Evolutionary conservation across 2,888 invertebrate genomes (phyloP), one percentile per base, ranked within the genome.

Genomic region (Psylliodes chrysocephalus): DNA sequence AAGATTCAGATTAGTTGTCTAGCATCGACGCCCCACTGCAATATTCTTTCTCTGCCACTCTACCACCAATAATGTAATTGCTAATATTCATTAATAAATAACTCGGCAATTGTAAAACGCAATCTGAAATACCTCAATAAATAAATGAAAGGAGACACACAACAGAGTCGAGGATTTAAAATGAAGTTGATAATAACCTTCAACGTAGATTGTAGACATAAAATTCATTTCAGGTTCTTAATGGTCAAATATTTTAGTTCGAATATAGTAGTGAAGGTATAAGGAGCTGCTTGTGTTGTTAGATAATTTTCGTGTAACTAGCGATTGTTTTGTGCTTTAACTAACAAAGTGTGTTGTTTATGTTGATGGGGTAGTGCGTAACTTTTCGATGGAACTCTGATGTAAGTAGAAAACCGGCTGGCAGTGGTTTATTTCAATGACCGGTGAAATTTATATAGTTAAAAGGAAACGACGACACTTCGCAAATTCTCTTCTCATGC

Each of bases 181-280:
- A 73, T 75, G 74, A 74, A 77, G 75, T 76, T 75, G 74, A 75
- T 76, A 75, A 74, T 77, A 77, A 75, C 77, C 77, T 77, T 77
- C 77, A 73, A 71, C 74, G 74, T 75, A 73, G 73, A 77, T 76
- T 74, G 77, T 76, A 76, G 77, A 75, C 77, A 75, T 77, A 75
- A 77, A 77, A 76, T 77, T 75, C 75, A 75, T 76, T 77, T 77
- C 77, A 77, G 75, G 76, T 75, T 76, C 73, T 77, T 73, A 76
- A 75, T 77, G 76, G 73, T 77, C 73, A 72, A 77, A 77, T 77
- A 77, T 76, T 77, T 75, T 71, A 77, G 75, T 75, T 73, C 70
- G 72, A 67, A 75, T 72, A 75, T 70, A 74, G 76, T 73, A 73
- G 76, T 71, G 72, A 69, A 73, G 70, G 75, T 71, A 74, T 74